phyloP scores from a whole-genome alignment of 1,140 invertebrate genomes.

The Drosophila nikananu region DNA sequence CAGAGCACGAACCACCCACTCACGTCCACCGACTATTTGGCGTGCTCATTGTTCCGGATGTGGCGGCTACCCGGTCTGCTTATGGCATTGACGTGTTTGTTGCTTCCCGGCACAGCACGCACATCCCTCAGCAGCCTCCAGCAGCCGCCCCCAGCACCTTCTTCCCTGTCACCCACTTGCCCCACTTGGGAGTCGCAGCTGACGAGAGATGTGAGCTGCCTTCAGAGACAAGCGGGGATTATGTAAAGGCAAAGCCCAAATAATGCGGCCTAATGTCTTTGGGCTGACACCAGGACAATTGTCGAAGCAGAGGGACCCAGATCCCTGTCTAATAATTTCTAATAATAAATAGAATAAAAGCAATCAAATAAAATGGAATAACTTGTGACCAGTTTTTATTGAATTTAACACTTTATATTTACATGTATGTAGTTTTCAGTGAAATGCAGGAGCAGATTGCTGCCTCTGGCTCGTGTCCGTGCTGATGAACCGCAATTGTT shows the following conservation, averaged over 20 bases:
- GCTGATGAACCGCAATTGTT: slow-evolving; percentile 44
- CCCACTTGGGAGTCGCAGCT: slow-evolving; percentile 11
- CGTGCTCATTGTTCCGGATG: slow-evolving; percentile 40
- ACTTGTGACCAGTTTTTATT: slow-evolving; percentile 24
- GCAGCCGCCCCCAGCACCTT: neutral
- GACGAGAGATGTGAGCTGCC: slow-evolving; percentile 8
- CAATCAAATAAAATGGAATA: slow-evolving; percentile 41
- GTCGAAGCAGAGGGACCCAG: neutral
- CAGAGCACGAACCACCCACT: neutral
- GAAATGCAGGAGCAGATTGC: neutral
- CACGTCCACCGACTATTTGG: slow-evolving; percentile 10
- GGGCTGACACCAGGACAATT: slow-evolving; percentile 43
- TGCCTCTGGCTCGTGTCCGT: neutral
- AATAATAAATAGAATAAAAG: slow-evolving; percentile 41
- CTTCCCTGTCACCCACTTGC: no score
- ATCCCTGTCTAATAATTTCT: neutral
- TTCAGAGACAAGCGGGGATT: slow-evolving; percentile 47
- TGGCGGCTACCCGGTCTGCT: slow-evolving; percentile 16
- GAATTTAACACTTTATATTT: slow-evolving; percentile 4
- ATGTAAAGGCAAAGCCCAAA: slow-evolving; percentile 66
- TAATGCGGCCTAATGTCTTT: slow-evolving; percentile 64
- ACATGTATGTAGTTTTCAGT: neutral
- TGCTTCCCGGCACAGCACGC: slow-evolving; percentile 14
- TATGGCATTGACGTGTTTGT: slow-evolving; percentile 37
- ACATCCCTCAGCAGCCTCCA: neutral